Evolutionary conservation across 2,113 vertebrate genomes (phyloP).

Genomic region (Murina feae): DNA sequence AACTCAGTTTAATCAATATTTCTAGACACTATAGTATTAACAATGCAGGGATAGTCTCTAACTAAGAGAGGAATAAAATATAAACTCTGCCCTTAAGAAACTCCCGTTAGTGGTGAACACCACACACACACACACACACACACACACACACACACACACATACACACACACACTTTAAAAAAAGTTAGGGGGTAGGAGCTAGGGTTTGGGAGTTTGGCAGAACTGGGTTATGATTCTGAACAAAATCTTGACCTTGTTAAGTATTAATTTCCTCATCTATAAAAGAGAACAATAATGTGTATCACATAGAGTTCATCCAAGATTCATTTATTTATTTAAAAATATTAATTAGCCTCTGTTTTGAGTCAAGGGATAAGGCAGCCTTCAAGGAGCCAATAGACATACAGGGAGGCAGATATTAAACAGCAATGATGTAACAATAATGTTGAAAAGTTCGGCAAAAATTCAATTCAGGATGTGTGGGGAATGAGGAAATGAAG

Average conservation of each 20-base stretch:
- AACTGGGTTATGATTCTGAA: background rate
- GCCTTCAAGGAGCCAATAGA: background rate
- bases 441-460: background rate
- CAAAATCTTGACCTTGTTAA: background rate
- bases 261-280: background rate
- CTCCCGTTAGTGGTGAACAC: background rate
- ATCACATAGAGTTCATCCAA: background rate
- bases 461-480: background rate
- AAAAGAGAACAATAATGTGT: background rate
- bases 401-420: background rate
- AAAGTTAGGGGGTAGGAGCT: background rate
- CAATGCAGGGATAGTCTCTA: background rate
- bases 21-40: background rate
- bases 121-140: background rate
- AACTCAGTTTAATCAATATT: background rate
- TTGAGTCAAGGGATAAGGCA: background rate
- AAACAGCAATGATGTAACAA: background rate
- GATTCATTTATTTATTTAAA: background rate
- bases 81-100: constrained; percentile 2
- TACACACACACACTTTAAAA: background rate
- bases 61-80: background rate
- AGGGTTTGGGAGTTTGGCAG: background rate
- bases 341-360: background rate
- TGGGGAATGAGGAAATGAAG: background rate
- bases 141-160: accelerated